Percentiles rank a stretch among this genome's conserved stretches.
phyloP scores from a whole-genome alignment of 2,113 vertebrate species.

The Todiramphus chloris region DNA sequence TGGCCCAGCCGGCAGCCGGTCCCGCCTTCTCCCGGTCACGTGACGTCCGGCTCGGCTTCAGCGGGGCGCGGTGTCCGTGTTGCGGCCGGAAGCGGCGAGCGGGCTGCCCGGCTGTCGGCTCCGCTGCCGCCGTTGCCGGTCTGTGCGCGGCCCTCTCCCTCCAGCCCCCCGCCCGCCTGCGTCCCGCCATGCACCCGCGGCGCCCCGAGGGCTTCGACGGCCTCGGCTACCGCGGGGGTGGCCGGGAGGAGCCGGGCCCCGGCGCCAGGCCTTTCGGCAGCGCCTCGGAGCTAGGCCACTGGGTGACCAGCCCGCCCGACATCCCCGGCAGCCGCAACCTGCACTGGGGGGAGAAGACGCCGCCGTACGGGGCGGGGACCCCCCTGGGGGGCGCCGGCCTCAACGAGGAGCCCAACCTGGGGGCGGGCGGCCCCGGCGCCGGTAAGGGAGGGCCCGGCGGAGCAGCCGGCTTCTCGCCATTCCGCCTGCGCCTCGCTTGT shows the following conservation, averaged over 20 bases:
- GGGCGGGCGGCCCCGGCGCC: constrained; percentile 30
- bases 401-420: constrained; percentile 62
- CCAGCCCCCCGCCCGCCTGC: no score
- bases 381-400: constrained; percentile 60
- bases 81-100: neutral
- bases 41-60: fast-evolving
- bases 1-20: fast-evolving
- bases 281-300: constrained; percentile 79
- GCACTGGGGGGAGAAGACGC: constrained; percentile 86
- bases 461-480: neutral
- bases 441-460: constrained; percentile 57
- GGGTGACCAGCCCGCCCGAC: constrained; percentile 92
- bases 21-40: neutral
- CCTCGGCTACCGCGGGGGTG: constrained; percentile 83
- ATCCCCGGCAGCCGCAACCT: constrained; percentile 95
- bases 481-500: neutral
- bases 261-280: constrained; percentile 78
- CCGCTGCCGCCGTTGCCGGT: fast-evolving
- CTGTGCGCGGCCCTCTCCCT: no score
- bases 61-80: neutral
- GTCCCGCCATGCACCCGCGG: constrained; percentile 82
- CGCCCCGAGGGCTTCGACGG: constrained; percentile 93
- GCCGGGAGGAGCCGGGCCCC: constrained; percentile 79
- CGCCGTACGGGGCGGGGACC: constrained; percentile 75
- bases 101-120: fast-evolving